phyloP scores from a whole-genome alignment of 2,113 vertebrate species.

The Syrmaticus mikado region DNA sequence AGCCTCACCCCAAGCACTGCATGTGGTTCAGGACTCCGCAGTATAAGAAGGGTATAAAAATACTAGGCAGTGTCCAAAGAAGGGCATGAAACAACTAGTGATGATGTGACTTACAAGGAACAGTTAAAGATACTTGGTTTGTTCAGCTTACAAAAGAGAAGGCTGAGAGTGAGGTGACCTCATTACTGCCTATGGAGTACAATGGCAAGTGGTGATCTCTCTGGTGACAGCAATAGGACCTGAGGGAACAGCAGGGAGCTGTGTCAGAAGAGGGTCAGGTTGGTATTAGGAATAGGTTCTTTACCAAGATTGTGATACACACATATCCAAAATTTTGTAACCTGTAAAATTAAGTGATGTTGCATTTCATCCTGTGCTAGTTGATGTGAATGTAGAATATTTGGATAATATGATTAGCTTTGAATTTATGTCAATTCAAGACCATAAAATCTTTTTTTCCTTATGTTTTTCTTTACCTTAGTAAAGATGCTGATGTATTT shows the following conservation, averaged over 20 bases:
- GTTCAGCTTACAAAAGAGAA: neutral
- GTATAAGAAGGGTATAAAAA: neutral
- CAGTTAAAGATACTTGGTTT: neutral
- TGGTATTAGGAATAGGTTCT: neutral
- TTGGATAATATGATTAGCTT: neutral
- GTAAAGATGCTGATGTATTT: neutral
- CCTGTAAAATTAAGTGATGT: neutral
- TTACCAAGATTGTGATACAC: neutral
- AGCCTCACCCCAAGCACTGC: neutral
- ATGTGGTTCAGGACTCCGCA: neutral
- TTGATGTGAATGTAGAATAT: neutral
- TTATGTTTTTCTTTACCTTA: neutral
- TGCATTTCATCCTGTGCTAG: neutral
- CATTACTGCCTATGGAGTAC: neutral
- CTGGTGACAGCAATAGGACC: neutral
- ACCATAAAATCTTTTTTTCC: neutral
- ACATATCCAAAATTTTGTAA: neutral
- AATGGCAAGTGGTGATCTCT: neutral
- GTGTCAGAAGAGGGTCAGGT: neutral
- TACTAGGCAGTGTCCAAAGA: neutral
- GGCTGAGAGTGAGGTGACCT: neutral
- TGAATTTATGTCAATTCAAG: neutral
- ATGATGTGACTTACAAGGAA: neutral
- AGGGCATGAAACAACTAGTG: neutral
- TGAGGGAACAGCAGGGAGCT: neutral